phyloP scores from a whole-genome alignment of 2,888 invertebrate genomes.

The Harpalus rufipes region DNA sequence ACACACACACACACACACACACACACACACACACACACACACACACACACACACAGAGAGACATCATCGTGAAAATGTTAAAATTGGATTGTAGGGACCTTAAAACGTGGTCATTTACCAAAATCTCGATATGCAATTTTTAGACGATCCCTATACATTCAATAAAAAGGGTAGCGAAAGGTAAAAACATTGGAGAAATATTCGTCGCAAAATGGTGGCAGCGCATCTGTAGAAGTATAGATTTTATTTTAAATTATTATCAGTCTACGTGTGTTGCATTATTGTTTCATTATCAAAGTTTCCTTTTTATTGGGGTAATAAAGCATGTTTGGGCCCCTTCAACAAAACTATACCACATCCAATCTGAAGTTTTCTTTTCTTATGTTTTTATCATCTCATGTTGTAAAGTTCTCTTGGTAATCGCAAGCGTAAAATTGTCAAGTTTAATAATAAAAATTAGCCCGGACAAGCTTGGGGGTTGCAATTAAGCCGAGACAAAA shows the following conservation, averaged over 20 bases:
- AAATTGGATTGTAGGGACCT: too few relatives aligned
- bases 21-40: too few relatives aligned
- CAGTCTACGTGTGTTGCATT: neutral
- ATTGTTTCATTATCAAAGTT: neutral
- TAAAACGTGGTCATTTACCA: too few relatives aligned
- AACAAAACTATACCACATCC: neutral
- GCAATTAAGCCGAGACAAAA: constrained; percentile 29
- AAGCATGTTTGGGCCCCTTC: neutral
- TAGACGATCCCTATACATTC: too few relatives aligned
- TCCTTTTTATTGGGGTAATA: neutral
- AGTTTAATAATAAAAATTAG: constrained; percentile 6
- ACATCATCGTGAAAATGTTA: too few relatives aligned
- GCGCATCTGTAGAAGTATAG: neutral
- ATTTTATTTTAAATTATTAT: constrained; percentile 4
- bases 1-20: too few relatives aligned
- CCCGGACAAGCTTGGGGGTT: neutral
- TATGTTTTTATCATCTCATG: neutral
- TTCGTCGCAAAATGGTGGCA: neutral
- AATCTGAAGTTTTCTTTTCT: neutral
- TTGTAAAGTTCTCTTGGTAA: neutral
- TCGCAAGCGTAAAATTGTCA: neutral
- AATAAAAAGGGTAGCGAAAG: too few relatives aligned
- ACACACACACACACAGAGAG: too few relatives aligned
- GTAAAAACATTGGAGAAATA: neutral
- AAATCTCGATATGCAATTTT: too few relatives aligned